A percentile compares a stretch with the other conserved stretches of the same genome.
These are phyloP conservation scores for Aldabrachelys gigantea DNA, from an alignment of 2,113 vertebrate species.

Conservation along the genomic window DNA sequence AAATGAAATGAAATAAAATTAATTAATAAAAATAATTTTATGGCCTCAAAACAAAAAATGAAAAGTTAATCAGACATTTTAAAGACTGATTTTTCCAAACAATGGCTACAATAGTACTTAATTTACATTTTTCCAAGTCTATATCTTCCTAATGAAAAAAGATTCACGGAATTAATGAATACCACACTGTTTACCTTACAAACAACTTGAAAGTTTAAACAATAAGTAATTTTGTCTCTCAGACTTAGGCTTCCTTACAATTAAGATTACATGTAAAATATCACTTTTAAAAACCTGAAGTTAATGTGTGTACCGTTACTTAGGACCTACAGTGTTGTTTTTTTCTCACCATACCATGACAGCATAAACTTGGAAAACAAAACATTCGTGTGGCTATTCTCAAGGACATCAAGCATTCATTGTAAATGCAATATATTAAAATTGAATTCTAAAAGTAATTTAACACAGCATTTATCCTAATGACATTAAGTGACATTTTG, in stretches of 20 bases:
- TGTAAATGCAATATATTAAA: not conserved
- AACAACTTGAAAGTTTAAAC: not conserved
- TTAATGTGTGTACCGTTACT: not conserved
- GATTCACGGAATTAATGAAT: not conserved
- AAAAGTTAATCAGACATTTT: rapidly evolving
- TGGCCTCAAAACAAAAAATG: not conserved
- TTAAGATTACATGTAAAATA: not conserved
- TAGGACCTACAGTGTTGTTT: not conserved
- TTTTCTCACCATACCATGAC: not conserved
- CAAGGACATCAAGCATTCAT: not conserved
- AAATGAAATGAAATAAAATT: conserved; percentile 39
- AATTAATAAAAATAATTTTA: not conserved
- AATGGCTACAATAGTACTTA: not conserved
- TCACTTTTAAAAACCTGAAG: not conserved
- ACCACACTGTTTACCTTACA: not conserved
- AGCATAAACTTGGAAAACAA: not conserved
- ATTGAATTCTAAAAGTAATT: not conserved
- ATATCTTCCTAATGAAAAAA: not conserved
- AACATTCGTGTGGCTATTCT: not conserved
- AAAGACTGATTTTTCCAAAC: not conserved
- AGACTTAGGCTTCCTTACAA: not conserved
- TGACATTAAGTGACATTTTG: not conserved
- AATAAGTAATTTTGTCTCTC: not conserved
- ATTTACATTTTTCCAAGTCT: not conserved
- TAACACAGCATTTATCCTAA: not conserved